Base-by-base conservation (phyloP, 2,888 invertebrate genomes). In the Itoplectis maculator region DNA sequence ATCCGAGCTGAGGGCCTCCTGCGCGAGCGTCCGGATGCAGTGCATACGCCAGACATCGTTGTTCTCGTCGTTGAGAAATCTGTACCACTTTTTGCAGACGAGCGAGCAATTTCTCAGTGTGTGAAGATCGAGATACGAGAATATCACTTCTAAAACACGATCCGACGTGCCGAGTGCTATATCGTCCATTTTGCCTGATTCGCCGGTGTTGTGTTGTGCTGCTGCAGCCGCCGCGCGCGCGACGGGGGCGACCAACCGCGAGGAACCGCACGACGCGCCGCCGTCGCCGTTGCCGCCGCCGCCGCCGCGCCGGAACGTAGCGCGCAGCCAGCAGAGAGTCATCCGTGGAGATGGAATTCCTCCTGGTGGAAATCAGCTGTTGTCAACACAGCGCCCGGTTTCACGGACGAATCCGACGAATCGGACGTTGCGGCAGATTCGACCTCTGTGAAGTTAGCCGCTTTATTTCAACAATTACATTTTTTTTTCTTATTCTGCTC, bases 1-100 rank as follows among this genome's bases (percentile, higher is more conserved):
- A 93, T 98, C 98, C 7, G 98, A 98, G 93, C 98, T 98, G 85
- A 99, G 94, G 5, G 96, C 96, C 90, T 96, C 98, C 93, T 97
- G 97, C 0, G 98, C 96, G 87, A 99, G 94, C 93, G 96, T 97
- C 90, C 96, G 95, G 84, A 97, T 94, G 93, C 98, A 98, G 89
- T 98, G 97, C 92, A 96, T 94, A 90, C 98, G 95, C 99, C 99
- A 99, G 83, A 99, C 97, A 89, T 99, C 98, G 93, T 98, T 98
- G 94, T 98, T 98, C 91, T 98, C 97, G 73, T 89, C 90, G 77
- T 84, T 85, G 79, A 99, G 94, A 92, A 97, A 96, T 92, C 95
- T 95, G 92, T 97, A 96, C 99, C 99, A 99, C 90, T 95, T 96
- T 93, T 97, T 97, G 93, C 99, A 99, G 73, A 98, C 98, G 87